Evolutionary conservation across 2,797 vertebrate species (phyloP), one percentile per base, ranked within the genome.

Genomic region (Borostomias antarcticus): DNA sequence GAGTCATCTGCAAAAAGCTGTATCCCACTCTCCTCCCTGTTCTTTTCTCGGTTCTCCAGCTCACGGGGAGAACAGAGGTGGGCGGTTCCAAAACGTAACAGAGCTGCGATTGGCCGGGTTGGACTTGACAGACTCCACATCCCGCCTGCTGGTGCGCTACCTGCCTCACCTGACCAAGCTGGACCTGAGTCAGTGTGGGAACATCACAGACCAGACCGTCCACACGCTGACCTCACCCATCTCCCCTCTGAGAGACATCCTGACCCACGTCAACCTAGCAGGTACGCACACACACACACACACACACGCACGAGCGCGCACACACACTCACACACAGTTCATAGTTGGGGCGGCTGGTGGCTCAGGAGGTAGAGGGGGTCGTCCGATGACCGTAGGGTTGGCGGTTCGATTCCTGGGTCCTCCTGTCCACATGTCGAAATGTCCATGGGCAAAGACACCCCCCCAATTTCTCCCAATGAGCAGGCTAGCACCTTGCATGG

Each of bases 161-260:
- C 89, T 94, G 5, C 95, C 95, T 70, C 93, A 93, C 77, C 89
- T 97, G 82, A 87, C 81, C 68, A 88, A 90, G 65, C 88, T 97
- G 79, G 95, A 97, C 89, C 90, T 96, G 69, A 96, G 95, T 78
- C 94, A 96, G 82, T 95, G 95, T 71, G 90, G 85, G 25, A 92
- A 91, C 7, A 80, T 97, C 58, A 93, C 91, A 0, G 95, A 97
- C 87, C 94, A 95, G 85, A 92, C 91, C 10, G 79, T 96, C 35
- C 90, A 92, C 84, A 93, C 92, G 21, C 91, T 96, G 58, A 92
- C 93, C 40, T 94, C 94, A 37, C 89, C 93, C 53, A 86, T 91
- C 32, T 95, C 94, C 15, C 93, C 94, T 0, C 92, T 95, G 58
- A 89, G 93, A 25, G 94, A 97, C 76, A 93, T 89, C 73, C 92